Evolutionary conservation across 2,797 vertebrate species (phyloP).

Genomic region (Propithecus perrieri): DNA sequence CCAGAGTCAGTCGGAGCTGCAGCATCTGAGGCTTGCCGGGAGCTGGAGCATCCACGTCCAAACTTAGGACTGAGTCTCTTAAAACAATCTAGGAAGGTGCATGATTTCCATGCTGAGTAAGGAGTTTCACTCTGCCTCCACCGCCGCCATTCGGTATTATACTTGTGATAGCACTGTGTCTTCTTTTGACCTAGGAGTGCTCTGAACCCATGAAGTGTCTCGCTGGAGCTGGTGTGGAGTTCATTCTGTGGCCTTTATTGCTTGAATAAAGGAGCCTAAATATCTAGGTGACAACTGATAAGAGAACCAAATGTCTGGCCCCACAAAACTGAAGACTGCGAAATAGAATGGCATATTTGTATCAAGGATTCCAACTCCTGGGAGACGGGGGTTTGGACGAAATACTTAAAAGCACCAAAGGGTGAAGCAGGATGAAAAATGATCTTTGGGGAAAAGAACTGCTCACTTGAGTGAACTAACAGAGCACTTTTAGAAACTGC

Average conservation of each 20-base stretch:
- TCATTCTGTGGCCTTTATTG: not conserved
- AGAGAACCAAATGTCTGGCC: not conserved
- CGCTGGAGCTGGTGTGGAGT: not conserved
- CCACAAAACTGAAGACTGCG: not conserved
- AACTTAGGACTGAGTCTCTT: not conserved
- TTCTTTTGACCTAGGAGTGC: not conserved
- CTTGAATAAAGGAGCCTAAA: not conserved
- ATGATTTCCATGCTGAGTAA: not conserved
- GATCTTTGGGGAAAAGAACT: not conserved
- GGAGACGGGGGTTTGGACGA: not conserved
- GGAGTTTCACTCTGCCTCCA: not conserved
- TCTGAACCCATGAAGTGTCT: not conserved
- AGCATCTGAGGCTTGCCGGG: not conserved
- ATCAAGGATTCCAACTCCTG: not conserved
- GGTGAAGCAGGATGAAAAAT: not conserved
- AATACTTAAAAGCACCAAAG: not conserved
- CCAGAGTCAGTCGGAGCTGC: not conserved
- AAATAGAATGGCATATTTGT: not conserved
- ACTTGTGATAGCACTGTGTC: not conserved
- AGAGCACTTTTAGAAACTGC: not conserved
- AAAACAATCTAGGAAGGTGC: not conserved
- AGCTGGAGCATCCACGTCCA: not conserved
- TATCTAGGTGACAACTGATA: not conserved
- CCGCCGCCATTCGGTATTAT: rapidly evolving
- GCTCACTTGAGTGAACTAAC: not conserved